Evolutionary conservation across 2,797 vertebrate species (phyloP).

Genomic region (Gorsachius magnificus): DNA sequence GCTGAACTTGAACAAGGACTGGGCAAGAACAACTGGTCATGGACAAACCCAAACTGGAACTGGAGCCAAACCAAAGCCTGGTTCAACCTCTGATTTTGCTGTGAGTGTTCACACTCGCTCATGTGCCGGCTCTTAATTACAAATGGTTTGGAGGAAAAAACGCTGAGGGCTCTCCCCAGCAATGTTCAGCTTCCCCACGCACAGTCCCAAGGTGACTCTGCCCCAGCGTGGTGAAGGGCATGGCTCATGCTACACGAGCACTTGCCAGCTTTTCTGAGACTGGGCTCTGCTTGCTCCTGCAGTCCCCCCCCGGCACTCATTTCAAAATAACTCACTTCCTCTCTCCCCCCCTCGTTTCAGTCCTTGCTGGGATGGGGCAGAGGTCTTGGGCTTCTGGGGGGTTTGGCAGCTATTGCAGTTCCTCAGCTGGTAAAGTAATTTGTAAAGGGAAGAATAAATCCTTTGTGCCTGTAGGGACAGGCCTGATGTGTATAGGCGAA

Average conservation of each 20-base stretch:
- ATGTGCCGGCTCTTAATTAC: background rate
- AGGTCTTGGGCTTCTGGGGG: background rate
- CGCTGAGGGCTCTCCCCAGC: background rate
- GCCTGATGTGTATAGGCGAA: background rate
- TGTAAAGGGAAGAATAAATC: conserved; percentile 40
- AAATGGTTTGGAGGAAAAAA: background rate
- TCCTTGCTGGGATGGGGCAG: background rate
- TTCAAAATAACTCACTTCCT: background rate
- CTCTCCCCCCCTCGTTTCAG: background rate
- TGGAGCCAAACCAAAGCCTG: background rate
- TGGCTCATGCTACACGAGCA: background rate
- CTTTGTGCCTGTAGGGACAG: conserved; percentile 1
- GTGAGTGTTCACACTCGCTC: background rate
- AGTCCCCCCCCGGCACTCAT: background rate
- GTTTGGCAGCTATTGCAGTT: background rate
- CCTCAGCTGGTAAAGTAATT: conserved; percentile 47
- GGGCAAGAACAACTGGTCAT: background rate
- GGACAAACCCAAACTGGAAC: background rate
- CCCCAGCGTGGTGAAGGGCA: background rate
- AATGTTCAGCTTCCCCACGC: fast-evolving
- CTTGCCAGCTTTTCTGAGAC: background rate
- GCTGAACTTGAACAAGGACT: background rate
- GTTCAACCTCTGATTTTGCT: background rate
- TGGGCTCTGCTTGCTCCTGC: background rate
- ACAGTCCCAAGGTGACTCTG: background rate